Evolutionary conservation across 1,140 invertebrate genomes (phyloP).

Genomic region (Hermetia illucens): DNA sequence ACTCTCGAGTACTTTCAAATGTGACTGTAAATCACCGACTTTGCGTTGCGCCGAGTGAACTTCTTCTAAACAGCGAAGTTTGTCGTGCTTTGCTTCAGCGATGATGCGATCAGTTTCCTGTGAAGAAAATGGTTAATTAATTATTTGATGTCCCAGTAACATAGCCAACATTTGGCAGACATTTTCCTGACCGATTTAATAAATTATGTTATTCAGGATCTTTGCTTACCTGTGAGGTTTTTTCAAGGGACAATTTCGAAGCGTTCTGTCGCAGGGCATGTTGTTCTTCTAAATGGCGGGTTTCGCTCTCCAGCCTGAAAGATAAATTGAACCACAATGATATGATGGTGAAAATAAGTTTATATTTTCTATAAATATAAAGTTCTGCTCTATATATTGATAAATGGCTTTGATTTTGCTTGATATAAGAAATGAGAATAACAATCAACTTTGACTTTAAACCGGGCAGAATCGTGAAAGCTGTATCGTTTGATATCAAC

Average conservation of each 20-base stretch:
- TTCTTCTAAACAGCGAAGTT: slow-evolving; percentile 76
- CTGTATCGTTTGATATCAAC: too few species aligned
- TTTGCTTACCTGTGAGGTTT: slow-evolving; percentile 35
- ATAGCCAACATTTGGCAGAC: too few species aligned
- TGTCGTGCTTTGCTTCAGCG: slow-evolving; percentile 70
- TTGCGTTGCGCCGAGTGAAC: slow-evolving; percentile 71
- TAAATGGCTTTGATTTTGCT: too few species aligned
- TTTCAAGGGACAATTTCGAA: slow-evolving; percentile 2
- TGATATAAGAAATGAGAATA: too few species aligned
- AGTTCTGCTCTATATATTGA: background rate
- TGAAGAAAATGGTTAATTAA: slow-evolving; percentile 61
- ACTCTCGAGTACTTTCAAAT: slow-evolving; percentile 6
- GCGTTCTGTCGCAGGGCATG: slow-evolving; percentile 69
- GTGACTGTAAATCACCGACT: slow-evolving; percentile 64
- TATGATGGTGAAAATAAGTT: background rate
- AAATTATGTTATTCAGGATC: slow-evolving; percentile 55
- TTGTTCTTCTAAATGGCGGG: slow-evolving; percentile 73
- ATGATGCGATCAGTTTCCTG: slow-evolving; percentile 78
- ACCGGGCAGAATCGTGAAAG: too few species aligned
- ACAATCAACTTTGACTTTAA: too few species aligned
- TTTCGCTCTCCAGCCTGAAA: slow-evolving; percentile 52
- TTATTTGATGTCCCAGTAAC: too few species aligned
- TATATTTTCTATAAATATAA: background rate
- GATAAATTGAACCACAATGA: slow-evolving; percentile 1
- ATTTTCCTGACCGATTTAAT: too few species aligned